Evolutionary conservation across 2,797 vertebrate species (phyloP), one percentile per base, ranked within the genome.

Genomic region (Coregonus sp.): DNA sequence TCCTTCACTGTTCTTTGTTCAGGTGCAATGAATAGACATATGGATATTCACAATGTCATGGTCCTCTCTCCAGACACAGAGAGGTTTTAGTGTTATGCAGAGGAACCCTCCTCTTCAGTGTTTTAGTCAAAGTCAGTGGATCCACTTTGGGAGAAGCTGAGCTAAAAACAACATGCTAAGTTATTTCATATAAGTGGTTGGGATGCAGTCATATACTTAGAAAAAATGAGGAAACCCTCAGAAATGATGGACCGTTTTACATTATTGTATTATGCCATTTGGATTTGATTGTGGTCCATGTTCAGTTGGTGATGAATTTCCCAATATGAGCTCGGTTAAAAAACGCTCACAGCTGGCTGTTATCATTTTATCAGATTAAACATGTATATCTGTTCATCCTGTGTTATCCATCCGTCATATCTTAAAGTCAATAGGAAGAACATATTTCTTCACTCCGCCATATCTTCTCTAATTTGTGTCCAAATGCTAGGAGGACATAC

Each of bases 301-400:
- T 37, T 68, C 66, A 37, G 66, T 6, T 37, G 66, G 33, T 35
- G 16, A 5, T 33, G 25, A 31, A 29, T 33, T 15, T 33, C 63
- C 29, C 29, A 66, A 66, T 14, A 66, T 4, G 65, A 4, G 2
- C 67, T 69, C 31, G 2, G 31, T 33, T 33, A 20, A 16, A 69
- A n/a, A 69, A 7, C 5, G 16, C 16, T 69, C 14, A 7, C 71
- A 67, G 37, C 73, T 67, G 31, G 68, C 75, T 80, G 20, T 71
- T 47, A 76, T 73, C 65, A 79, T 77, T 75, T 77, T 33, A 70
- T 79, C 78, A 75, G 5, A 20, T 51, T 5, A n/a, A 35, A 75
- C 25, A 25, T 14, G 16, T 47, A 47, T 11, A 25, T 18, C 4
- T 4, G 51, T 70, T 37, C 33, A 47, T 47, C 51, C 72, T 33